Base-by-base conservation (phyloP, 2,797 vertebrate genomes). In the Liparis tanakae region DNA sequence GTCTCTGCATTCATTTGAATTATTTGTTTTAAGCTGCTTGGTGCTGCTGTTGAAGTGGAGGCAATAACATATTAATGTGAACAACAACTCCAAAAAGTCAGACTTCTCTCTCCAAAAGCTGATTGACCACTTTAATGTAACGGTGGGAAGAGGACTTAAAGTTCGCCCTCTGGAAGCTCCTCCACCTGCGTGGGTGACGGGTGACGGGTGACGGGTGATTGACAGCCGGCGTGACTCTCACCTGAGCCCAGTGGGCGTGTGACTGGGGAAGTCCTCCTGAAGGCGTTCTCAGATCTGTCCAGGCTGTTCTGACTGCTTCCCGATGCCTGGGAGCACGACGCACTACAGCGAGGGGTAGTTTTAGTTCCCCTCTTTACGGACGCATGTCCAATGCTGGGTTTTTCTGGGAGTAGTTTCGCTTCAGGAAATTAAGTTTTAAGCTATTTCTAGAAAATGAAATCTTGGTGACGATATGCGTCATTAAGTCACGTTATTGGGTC, bases 131-230 rank as follows among this genome's bases (percentile, higher is more conserved):
- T 30, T 2, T 30, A 30, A 30, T 30, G 4, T 30, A 30, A 30
- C 25, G 2, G 4, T 30, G 2, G 25, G 25, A 30, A 30, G 2
- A 30, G 25, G 25, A 30, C 4, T 30, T 30, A 30, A 30, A 30
- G 25, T 30, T 30, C 4, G 25, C 43, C 43, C 15, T 44, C 14
- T 2, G 15, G 14, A 6, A 17, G 44, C 6, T 46, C 37, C 12
- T 25, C 43, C 17, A 65, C 72, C 67, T 58, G 7, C 79, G 33
- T 46, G 60, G 70, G 56, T 25, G 39, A 48, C 58, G 61, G 65
- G 56, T 48, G 48, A 25, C 25, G 1, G 70, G 56, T 25, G 39
- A 48, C 58, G 61, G 65, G 56, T 48, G 48, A 25, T n/a, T n/a
- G n/a, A n/a, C 25, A 1, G 25, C 20, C 46, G 17, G 18, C 36